Conservation (phyloP, 1,140 invertebrate species). For the Bombyx mori region ASM3026992v2 NC_085122.1:5105501-5106000, state of each 20-base stretch:
- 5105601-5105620: no score
- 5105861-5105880: not conserved
- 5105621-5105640: not conserved
- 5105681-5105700: slow-evolving; percentile 13
- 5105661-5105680: slow-evolving; percentile 1
- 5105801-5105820: slow-evolving; percentile 29
- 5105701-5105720: slow-evolving; percentile 20
- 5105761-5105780: slow-evolving; percentile 23
- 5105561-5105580: not conserved
- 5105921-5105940: no score
- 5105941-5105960: no score
- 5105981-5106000: no score
- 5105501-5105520: no score
- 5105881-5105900: no score
- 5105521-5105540: no score
- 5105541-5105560: not conserved
- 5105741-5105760: slow-evolving; percentile 31
- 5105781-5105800: slow-evolving; percentile 16
- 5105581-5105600: not conserved
- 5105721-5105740: slow-evolving; percentile 37
- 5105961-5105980: no score
- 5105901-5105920: no score
- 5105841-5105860: slow-evolving; percentile 1
- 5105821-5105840: slow-evolving; percentile 27
- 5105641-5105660: not conserved